Percentiles rank a stretch among this genome's conserved stretches.
Conservation (phyloP, 2,888 invertebrate genomes). For the Hesperia comma region DNA sequence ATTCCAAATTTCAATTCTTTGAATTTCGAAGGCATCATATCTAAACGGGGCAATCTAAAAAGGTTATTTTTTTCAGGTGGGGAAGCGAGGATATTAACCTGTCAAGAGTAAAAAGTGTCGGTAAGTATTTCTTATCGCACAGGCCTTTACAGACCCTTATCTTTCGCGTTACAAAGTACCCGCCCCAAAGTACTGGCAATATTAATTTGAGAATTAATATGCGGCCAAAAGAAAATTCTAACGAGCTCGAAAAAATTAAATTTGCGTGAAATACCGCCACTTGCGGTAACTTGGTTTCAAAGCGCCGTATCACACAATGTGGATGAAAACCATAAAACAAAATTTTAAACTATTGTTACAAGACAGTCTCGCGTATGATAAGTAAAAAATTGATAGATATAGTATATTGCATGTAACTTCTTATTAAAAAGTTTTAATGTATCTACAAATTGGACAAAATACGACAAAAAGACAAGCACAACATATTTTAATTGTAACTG, state of each 20-base stretch:
- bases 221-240: slow-evolving; percentile 41
- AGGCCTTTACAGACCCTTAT: slow-evolving; percentile 36
- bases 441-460: too few species aligned
- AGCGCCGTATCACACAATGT: neutral
- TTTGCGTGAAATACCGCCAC: slow-evolving; percentile 42
- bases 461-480: too few species aligned
- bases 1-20: slow-evolving; percentile 4
- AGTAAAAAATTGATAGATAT: too few species aligned
- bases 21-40: slow-evolving; percentile 2
- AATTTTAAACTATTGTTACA: neutral
- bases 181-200: slow-evolving; percentile 43
- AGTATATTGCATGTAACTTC: too few species aligned
- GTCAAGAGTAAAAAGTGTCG: slow-evolving; percentile 38
- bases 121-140: slow-evolving; percentile 39
- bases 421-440: too few species aligned
- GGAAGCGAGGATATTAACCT: slow-evolving; percentile 42
- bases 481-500: too few species aligned
- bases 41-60: slow-evolving; percentile 26
- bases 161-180: slow-evolving; percentile 36
- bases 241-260: slow-evolving; percentile 31
- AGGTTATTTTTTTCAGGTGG: slow-evolving; percentile 39
- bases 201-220: slow-evolving; percentile 53
- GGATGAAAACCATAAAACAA: neutral
- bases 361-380: too few species aligned
- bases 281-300: slow-evolving; percentile 24